phyloP scores from a whole-genome alignment of 2,797 vertebrate species.

The Siniperca obscura region DNA sequence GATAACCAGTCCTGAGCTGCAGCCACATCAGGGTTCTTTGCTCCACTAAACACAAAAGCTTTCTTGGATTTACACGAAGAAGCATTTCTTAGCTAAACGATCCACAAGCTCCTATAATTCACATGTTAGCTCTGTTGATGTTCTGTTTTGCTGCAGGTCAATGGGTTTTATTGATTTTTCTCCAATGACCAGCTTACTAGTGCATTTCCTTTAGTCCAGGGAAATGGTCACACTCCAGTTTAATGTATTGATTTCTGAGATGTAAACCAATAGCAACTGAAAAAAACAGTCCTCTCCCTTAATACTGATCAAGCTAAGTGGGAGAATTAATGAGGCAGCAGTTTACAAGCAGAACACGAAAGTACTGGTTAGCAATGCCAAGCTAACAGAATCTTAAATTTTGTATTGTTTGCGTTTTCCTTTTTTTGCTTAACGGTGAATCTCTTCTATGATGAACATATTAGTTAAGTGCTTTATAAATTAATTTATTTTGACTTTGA shows the following conservation, averaged over 20 bases:
- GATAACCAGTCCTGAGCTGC: conserved; percentile 8
- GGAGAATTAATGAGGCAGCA: conserved; percentile 35
- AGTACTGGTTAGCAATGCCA: neutral
- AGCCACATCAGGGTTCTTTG: conserved; percentile 17
- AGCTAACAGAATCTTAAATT: conserved; percentile 8
- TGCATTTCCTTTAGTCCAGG: conserved; percentile 54
- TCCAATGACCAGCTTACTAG: conserved; percentile 54
- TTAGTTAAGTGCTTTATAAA: conserved; percentile 18
- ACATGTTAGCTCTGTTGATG: conserved; percentile 43
- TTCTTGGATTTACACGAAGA: conserved; percentile 40
- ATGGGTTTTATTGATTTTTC: conserved; percentile 63
- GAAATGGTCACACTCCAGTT: conserved; percentile 60
- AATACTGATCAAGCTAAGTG: conserved; percentile 1
- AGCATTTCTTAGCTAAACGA: conserved; percentile 28
- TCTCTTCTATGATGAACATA: neutral
- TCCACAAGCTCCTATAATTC: conserved; percentile 41
- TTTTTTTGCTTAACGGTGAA: neutral
- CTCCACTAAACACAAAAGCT: conserved; percentile 40
- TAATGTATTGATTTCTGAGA: conserved; percentile 67
- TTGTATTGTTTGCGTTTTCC: neutral
- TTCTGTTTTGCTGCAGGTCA: conserved; percentile 42
- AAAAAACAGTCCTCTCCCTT: conserved; percentile 17
- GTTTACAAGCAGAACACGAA: conserved; percentile 28
- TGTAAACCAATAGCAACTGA: conserved; percentile 47
- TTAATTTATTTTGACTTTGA: conserved; percentile 8